Evolutionary conservation across 2,113 vertebrate genomes (phyloP).

Genomic region (Argyrosomus japonicus): DNA sequence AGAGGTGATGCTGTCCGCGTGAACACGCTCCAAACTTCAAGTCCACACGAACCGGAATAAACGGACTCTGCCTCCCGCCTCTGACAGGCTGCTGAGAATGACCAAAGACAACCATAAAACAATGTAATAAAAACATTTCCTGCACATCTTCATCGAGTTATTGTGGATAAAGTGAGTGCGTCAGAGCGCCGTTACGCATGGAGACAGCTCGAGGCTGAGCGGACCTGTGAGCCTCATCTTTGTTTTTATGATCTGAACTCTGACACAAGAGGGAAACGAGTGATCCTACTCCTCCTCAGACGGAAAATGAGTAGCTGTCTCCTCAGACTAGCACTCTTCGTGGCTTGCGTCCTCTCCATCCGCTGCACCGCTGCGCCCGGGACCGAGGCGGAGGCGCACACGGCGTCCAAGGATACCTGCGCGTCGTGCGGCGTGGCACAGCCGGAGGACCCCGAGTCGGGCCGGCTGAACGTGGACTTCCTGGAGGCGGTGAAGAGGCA

Average conservation of each 20-base stretch:
- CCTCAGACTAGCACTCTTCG: conserved; percentile 73
- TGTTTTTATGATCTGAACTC: conserved; percentile 15
- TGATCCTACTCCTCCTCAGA: conserved; percentile 41
- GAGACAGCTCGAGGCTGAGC: conserved; percentile 33
- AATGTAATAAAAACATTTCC: conserved; percentile 30
- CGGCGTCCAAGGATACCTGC: conserved; percentile 86
- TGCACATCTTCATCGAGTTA: conserved; percentile 1
- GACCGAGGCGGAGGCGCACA: conserved; percentile 80
- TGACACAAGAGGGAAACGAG: conserved; percentile 28
- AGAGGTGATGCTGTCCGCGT: conserved; percentile 18
- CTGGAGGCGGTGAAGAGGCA: conserved; percentile 97
- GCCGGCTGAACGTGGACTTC: conserved; percentile 91
- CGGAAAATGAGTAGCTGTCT: conserved; percentile 80
- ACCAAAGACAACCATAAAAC: conserved; percentile 44
- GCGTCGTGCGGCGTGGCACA: conserved; percentile 90
- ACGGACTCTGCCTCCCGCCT: neutral
- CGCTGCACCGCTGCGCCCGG: conserved; percentile 84
- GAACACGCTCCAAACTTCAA: conserved; percentile 23
- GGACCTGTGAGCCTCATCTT: neutral
- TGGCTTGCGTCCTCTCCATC: conserved; percentile 75
- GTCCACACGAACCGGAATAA: neutral
- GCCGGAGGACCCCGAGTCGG: conserved; percentile 82
- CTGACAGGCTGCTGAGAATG: conserved; percentile 17
- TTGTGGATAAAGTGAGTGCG: conserved; percentile 28
- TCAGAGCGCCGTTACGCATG: conserved; percentile 53